Evolutionary conservation across 2,888 invertebrate species (phyloP), one percentile per base, ranked within the genome.

Genomic region (Drosophila vallismaia): DNA sequence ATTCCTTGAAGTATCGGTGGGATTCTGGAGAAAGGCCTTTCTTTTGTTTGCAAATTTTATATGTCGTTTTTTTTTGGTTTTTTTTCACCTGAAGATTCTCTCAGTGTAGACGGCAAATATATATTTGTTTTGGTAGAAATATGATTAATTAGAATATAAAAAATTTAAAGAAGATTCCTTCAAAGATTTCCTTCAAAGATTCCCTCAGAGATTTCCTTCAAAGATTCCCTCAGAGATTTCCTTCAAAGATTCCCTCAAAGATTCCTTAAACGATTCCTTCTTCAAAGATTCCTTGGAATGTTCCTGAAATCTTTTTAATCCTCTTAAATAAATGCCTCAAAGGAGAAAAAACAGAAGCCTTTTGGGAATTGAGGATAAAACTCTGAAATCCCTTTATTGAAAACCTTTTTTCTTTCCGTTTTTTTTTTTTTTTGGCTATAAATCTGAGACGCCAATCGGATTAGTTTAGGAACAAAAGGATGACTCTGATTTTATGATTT

Each of bases 401-500:
- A 52, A 29, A 29, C 31, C 45, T 19, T 33, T 4, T 46, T 36
- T 10, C 3, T 3, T 31, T 36, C 46, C 2, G 12, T 12, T 12
- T 8, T 12, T n/a, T 19, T 19, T 42, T 42, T 42, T 28, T 10
- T n/a, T 24, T 40, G n/a, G 38, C 12, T 12, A 24, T 40, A 19
- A 50, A 24, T 50, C 12, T 50, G 6, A n/a, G 29, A n/a, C 44
- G 5, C 14, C 36, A 4, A 53, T n/a, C 36, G 45, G 50, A 42
- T 48, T 40, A 57, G 60, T 38, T 10, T 10, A 42, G 4, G 19
- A 49, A 33, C 8, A 28, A 60, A 63, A 46, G 60, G 50, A 46
- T 46, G 38, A 38, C 36, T 51, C 26, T 12, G 14, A 2, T 14
- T 4, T 24, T 28, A 0, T 28, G n/a, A 7, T 12, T 10, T 4